A percentile compares a stretch with the other conserved stretches of the same genome.
Evolutionary conservation across 2,797 vertebrate genomes (phyloP).

Genomic region (Lerista edwardsae): DNA sequence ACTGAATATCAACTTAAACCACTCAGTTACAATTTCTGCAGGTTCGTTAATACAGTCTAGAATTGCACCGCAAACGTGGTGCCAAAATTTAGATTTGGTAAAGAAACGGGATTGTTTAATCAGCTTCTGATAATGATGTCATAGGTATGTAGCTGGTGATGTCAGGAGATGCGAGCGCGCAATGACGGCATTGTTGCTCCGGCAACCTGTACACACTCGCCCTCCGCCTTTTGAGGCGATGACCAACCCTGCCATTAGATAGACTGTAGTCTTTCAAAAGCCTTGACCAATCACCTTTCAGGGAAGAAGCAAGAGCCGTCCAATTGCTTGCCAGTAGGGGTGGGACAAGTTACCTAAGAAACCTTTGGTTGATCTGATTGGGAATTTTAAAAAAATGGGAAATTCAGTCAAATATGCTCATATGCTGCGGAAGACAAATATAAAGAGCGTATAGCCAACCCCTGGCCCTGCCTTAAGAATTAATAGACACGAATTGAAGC

Average conservation of each 20-base stretch:
- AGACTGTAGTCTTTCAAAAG: background rate
- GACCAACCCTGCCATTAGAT: background rate
- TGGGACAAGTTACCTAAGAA: no score
- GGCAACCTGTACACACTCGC: background rate
- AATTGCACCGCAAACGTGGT: no score
- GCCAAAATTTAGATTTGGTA: no score
- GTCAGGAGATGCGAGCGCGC: background rate
- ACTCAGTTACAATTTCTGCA: no score
- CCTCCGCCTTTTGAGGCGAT: no score
- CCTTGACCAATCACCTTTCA: background rate
- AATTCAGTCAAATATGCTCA: background rate
- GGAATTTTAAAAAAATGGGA: background rate
- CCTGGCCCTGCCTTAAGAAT: no score
- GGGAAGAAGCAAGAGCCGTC: background rate
- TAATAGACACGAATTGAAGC: no score
- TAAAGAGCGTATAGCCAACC: fast-evolving
- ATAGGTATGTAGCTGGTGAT: background rate
- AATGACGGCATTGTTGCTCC: background rate
- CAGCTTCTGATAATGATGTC: background rate
- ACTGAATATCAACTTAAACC: no score
- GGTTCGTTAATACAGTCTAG: no score
- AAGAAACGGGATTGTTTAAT: no score
- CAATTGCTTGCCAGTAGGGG: background rate
- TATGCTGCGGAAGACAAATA: background rate
- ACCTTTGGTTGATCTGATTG: background rate